A percentile compares a stretch with the other conserved stretches of the same genome.
Evolutionary conservation across 2,797 vertebrate genomes (phyloP).

Genomic region (Catostomus latipinnis): DNA sequence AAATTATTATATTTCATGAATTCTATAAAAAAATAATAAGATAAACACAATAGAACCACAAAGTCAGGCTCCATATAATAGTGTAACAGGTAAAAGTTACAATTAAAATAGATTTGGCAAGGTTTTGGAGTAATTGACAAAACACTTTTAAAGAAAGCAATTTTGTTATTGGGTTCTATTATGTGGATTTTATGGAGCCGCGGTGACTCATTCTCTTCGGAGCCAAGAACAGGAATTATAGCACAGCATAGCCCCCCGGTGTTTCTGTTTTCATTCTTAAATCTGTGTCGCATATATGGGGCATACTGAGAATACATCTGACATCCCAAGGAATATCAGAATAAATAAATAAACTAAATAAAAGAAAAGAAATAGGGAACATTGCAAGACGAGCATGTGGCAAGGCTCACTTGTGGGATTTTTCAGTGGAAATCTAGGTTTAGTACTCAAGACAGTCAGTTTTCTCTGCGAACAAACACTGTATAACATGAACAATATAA

Average conservation of each 20-base stretch:
- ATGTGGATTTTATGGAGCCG: not conserved
- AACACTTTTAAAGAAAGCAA: not conserved
- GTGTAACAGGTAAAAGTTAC: not conserved
- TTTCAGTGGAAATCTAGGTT: slow-evolving; percentile 18
- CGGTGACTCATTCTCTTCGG: slow-evolving; percentile 38
- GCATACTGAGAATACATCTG: slow-evolving; percentile 35
- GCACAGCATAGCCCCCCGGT: slow-evolving; percentile 24
- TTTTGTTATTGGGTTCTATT: slow-evolving; percentile 27
- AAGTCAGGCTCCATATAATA: not conserved
- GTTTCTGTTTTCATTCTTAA: slow-evolving; percentile 17
- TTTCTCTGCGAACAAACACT: not conserved
- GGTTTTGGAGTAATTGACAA: not conserved
- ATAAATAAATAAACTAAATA: slow-evolving; percentile 22
- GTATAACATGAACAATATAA: not conserved
- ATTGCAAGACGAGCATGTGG: slow-evolving; percentile 14
- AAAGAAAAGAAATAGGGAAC: slow-evolving; percentile 17
- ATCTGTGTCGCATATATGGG: slow-evolving; percentile 32
- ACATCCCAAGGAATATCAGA: slow-evolving; percentile 37
- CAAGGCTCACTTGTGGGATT: not conserved
- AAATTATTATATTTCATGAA: too few species aligned
- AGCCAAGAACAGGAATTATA: slow-evolving; percentile 47
- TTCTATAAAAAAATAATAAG: too few species aligned
- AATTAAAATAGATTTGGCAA: not conserved
- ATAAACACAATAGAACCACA: slow-evolving; percentile 2
- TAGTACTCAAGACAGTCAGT: not conserved